Conservation (phyloP, 2,797 vertebrate species). For the Sus cebifrons region DNA sequence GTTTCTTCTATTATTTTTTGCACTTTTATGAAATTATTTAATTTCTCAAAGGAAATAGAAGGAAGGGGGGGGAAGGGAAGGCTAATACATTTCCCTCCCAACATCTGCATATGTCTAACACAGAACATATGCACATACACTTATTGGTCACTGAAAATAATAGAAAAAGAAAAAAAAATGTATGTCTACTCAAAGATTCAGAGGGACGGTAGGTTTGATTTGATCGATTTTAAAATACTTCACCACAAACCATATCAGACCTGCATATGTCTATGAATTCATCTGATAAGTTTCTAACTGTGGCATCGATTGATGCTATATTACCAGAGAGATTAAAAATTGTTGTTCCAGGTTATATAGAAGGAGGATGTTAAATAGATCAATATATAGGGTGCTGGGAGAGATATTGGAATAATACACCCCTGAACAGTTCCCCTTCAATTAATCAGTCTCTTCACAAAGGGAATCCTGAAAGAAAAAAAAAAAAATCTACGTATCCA, state of each 20-base stretch:
- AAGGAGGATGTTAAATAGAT: slow-evolving; percentile 57
- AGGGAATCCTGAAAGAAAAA: slow-evolving; percentile 21
- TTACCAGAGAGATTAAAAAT: slow-evolving; percentile 49
- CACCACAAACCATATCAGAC: background rate
- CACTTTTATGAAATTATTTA: background rate
- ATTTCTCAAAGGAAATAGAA: slow-evolving; percentile 39
- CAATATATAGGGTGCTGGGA: background rate
- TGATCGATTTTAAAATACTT: slow-evolving; percentile 26
- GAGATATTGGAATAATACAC: background rate
- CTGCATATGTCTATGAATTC: background rate
- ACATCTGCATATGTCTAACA: slow-evolving; percentile 14
- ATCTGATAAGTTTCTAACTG: background rate
- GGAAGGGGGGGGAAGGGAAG: background rate
- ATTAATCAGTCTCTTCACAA: slow-evolving; percentile 35
- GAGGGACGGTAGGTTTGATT: slow-evolving; percentile 20
- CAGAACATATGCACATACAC: background rate
- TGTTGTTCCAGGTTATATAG: background rate
- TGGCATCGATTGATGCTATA: background rate
- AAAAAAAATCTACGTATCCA: background rate
- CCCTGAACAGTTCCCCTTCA: background rate
- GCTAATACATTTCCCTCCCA: background rate
- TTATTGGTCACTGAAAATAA: slow-evolving; percentile 21
- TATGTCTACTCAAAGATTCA: background rate
- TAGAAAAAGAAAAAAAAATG: background rate
- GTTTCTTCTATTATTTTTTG: background rate